phyloP scores from a whole-genome alignment of 2,888 invertebrate species.

The Plagodis dolabraria region DNA sequence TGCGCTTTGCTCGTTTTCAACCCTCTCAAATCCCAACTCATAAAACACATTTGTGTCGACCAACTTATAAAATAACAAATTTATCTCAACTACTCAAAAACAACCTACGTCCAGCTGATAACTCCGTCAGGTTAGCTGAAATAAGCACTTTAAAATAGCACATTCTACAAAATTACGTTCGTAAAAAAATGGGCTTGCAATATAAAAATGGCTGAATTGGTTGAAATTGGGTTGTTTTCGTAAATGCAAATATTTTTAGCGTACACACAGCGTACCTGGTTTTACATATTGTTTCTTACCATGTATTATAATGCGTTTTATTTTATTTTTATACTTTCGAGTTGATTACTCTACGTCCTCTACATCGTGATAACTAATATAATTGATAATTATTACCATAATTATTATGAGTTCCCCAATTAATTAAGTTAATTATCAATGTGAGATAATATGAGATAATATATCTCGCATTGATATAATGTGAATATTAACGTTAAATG shows the following conservation, averaged over 20 bases:
- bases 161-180: constrained; percentile 25
- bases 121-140: constrained; percentile 16
- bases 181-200: constrained; percentile 25
- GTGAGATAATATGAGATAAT: too few species aligned
- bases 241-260: constrained; percentile 23
- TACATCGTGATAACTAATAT: too few species aligned
- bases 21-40: neutral
- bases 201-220: constrained; percentile 30
- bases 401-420: too few species aligned
- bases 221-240: constrained; percentile 32
- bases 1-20: neutral
- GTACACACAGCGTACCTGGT: neutral
- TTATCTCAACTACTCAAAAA: constrained; percentile 24
- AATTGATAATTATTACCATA: too few species aligned
- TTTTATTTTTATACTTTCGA: too few species aligned
- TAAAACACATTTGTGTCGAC: constrained; percentile 16
- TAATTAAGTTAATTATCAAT: too few species aligned
- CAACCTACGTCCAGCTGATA: constrained; percentile 3
- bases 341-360: too few species aligned
- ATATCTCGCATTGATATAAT: too few species aligned
- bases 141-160: constrained; percentile 29
- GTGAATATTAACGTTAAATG: too few species aligned
- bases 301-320: too few species aligned
- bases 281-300: too few species aligned
- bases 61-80: constrained; percentile 16